Evolutionary conservation across 1,140 invertebrate genomes (phyloP), one percentile per base, ranked within the genome.

Genomic region (Delia radicum): DNA sequence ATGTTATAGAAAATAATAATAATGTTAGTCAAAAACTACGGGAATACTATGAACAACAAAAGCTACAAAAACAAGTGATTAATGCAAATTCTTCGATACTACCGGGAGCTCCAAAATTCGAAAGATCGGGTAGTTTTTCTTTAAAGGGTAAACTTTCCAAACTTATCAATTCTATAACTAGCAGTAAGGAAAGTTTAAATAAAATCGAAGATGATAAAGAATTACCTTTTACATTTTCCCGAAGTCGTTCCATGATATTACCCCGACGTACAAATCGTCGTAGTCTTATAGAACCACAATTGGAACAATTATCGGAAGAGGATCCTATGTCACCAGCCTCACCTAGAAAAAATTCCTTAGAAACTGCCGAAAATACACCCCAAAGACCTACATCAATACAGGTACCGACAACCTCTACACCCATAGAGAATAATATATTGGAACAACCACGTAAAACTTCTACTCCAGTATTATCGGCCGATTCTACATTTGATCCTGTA

Each of bases 271-370:
- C 82, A 0, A 84, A 82, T 73, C 79, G 85, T 1, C 79, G 82
- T 0, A 86, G 81, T 33, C 79, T 85, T 15, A 84, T 85, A 27
- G 83, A 85, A 61, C 82, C 85, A 0, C 84, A 85, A 74, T 28
- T 86, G 71, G 85, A 86, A 74, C 82, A 86, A 63, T 61, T 86
- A 6, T 82, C 80, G 3, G 85, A 86, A 74, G 85, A 86, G 72
- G 80, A 85, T 75, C 78, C 80, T 5, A 77, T 81, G n/a, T 80
- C 80, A 10, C 80, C 84, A 4, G 76, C 82, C 21, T 80, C 81
- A 6, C 81, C 84, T 6, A 80, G 83, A 2, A 84, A 85, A 74
- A 84, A 82, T 3, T 85, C 83, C 0, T n/a, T 78, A 13, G 77
- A 78, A 48, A 27, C 33, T 29, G 72, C 24, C 1, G 76, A 76